Conservation (phyloP, 2,113 vertebrate genomes). For the Seriola aureovittata region DNA sequence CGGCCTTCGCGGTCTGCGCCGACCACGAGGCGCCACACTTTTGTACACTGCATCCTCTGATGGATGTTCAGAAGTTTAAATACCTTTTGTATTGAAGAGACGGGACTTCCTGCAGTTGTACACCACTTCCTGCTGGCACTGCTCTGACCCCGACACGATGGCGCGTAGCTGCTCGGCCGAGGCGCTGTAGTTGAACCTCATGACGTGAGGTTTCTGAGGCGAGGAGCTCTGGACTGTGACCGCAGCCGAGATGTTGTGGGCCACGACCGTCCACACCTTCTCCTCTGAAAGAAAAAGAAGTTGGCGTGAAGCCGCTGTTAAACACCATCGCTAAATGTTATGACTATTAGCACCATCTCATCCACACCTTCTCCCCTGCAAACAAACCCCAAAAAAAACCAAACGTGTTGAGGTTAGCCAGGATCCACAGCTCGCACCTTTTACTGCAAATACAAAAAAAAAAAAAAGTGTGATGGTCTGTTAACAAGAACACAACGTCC, state of each 20-base stretch:
- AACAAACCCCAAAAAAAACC: neutral
- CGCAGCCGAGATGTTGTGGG: conserved; percentile 90
- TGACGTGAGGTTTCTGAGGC: conserved; percentile 83
- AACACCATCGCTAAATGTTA: neutral
- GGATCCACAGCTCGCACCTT: neutral
- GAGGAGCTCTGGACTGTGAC: conserved; percentile 85
- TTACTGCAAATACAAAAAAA: neutral
- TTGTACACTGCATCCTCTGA: no score
- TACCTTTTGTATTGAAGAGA: conserved; percentile 93
- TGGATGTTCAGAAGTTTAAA: conserved; percentile 10
- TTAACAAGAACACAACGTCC: neutral
- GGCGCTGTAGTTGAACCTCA: conserved; percentile 89
- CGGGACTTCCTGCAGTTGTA: conserved; percentile 94
- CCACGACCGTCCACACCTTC: conserved; percentile 92
- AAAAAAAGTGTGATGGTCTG: neutral
- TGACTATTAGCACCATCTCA: neutral
- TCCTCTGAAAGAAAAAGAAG: conserved; percentile 84
- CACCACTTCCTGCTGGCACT: conserved; percentile 94
- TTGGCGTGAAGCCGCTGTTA: neutral
- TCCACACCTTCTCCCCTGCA: neutral
- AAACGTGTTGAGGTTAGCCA: neutral
- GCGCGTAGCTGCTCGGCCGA: conserved; percentile 89
- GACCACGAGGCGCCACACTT: no score
- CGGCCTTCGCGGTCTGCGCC: no score
- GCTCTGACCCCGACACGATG: conserved; percentile 88